A percentile compares a stretch with the other conserved stretches of the same genome.
Conservation (phyloP, 2,888 invertebrate species). For the Lapara coniferarum region DNA sequence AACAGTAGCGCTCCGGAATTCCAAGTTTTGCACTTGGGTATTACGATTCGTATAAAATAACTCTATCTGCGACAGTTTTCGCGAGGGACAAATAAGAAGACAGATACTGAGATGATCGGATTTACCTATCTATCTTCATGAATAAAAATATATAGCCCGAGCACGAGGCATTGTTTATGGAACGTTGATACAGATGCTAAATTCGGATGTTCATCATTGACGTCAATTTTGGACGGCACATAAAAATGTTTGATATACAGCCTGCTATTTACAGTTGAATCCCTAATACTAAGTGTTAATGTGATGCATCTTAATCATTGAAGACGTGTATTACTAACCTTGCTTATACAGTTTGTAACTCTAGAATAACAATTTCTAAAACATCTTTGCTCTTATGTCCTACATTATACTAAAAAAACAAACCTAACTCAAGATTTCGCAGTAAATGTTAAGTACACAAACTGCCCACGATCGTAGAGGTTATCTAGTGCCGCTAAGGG, state of each 20-base stretch:
- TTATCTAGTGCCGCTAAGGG: constrained; percentile 15
- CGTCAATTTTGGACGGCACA: not conserved
- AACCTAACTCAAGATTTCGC: not conserved
- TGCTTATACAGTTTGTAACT: not conserved
- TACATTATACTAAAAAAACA: constrained; percentile 5
- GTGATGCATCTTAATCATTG: no score
- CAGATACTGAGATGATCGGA: constrained; percentile 3
- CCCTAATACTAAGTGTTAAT: no score
- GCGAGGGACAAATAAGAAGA: constrained; percentile 21
- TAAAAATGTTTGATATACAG: no score
- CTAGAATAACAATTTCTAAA: not conserved
- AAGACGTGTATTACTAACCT: no score
- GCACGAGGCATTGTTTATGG: constrained; percentile 3
- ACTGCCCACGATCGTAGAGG: not conserved
- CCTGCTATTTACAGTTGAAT: no score
- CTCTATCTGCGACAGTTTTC: constrained; percentile 18
- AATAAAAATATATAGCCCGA: constrained; percentile 13
- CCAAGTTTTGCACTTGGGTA: constrained; percentile 9
- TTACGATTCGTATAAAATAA: constrained; percentile 24
- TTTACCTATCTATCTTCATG: constrained; percentile 16
- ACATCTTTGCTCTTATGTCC: no score
- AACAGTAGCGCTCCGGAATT: constrained; percentile 19
- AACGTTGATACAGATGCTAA: not conserved
- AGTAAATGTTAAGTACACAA: constrained; percentile 9
- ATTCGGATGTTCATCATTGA: not conserved